Evolutionary conservation across 1,140 invertebrate genomes (phyloP).

Genomic region (Arctopsyche grandis): DNA sequence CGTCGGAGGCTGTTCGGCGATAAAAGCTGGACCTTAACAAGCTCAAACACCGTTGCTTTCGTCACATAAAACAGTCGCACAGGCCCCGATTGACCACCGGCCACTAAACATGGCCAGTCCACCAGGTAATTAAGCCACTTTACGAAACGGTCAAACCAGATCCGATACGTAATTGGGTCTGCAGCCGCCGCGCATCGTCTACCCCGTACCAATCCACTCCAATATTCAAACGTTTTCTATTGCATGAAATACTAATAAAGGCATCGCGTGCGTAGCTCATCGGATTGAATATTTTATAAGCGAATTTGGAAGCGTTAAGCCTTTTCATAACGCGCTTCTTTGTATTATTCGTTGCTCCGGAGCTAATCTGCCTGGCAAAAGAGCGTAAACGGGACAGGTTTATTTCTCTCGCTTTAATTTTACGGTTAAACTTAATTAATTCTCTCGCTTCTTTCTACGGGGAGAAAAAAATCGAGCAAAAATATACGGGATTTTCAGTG

Average conservation of each 20-base stretch:
- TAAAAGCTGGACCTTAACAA: conserved; percentile 22
- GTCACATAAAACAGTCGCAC: conserved; percentile 20
- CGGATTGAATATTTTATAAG: neutral
- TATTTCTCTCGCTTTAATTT: too few species aligned
- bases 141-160: neutral
- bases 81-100: neutral
- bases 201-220: neutral
- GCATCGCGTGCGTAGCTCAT: neutral
- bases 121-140: conserved; percentile 25
- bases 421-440: too few species aligned
- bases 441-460: too few species aligned
- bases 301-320: neutral
- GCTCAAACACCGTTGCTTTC: neutral
- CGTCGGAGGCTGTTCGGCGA: neutral
- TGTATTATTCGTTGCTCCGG: neutral
- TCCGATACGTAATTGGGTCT: too few species aligned
- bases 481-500: too few species aligned
- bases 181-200: neutral
- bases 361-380: neutral
- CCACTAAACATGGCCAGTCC: conserved; percentile 15
- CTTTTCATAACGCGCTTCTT: neutral
- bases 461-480: too few species aligned
- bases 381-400: neutral
- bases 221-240: conserved; percentile 4
- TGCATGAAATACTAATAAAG: neutral